These are phyloP conservation scores for Narcine bancroftii DNA, from an alignment of 2,113 vertebrate genomes.

Conservation along the genomic window DNA sequence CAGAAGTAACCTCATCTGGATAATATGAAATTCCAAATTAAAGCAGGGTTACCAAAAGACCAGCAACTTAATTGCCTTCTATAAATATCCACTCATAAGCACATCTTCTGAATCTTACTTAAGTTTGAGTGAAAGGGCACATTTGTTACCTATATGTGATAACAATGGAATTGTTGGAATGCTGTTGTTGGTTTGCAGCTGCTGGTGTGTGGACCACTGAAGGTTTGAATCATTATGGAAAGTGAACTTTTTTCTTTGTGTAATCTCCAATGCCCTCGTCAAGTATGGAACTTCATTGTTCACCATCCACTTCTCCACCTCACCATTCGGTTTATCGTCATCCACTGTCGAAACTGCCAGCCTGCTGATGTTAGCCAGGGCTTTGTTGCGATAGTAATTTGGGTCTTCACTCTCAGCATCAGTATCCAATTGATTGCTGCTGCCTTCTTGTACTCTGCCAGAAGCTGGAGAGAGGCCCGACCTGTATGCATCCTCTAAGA, in stretches of 20 bases:
- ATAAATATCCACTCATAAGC: not conserved
- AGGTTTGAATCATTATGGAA: slow-evolving; percentile 56
- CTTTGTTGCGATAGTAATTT: slow-evolving; percentile 49
- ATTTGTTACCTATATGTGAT: not conserved
- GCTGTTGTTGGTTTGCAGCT: slow-evolving; percentile 46
- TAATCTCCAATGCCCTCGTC: slow-evolving; percentile 56
- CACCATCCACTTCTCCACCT: slow-evolving; percentile 45
- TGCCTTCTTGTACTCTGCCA: slow-evolving; percentile 38
- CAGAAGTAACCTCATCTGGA: not conserved
- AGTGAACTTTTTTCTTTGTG: slow-evolving; percentile 54
- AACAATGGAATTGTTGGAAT: slow-evolving; percentile 48
- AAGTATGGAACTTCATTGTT: slow-evolving; percentile 56
- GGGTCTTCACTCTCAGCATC: slow-evolving; percentile 41
- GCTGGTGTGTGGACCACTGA: slow-evolving; percentile 45
- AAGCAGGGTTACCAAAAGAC: not conserved
- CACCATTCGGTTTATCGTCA: slow-evolving; percentile 46
- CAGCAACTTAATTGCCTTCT: not conserved
- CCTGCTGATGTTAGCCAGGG: slow-evolving; percentile 43
- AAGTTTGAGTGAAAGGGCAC: not conserved
- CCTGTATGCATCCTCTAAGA: slow-evolving; percentile 49
- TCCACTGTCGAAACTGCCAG: slow-evolving; percentile 45
- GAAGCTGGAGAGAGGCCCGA: slow-evolving; percentile 44
- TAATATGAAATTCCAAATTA: not conserved
- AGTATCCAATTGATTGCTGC: slow-evolving; percentile 41
- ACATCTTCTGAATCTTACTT: not conserved